phyloP scores from a whole-genome alignment of 2,888 invertebrate species.

The Brenthis daphne region DNA sequence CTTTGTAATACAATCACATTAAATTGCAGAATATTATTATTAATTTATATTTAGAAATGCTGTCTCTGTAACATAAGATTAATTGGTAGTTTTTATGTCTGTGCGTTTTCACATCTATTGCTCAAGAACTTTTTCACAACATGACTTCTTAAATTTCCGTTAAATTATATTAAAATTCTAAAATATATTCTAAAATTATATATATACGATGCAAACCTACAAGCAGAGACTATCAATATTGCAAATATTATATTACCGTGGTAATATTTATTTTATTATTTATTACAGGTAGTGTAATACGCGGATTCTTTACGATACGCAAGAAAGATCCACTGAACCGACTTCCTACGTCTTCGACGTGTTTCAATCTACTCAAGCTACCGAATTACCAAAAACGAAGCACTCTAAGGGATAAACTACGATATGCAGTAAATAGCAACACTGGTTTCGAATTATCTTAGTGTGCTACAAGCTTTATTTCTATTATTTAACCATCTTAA shows the following conservation, averaged over 20 bases:
- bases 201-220: too few species aligned
- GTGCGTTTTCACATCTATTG: too few species aligned
- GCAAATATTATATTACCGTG: too few species aligned
- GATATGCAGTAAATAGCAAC: slow-evolving; percentile 98
- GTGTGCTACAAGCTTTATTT: slow-evolving; percentile 11
- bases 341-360: slow-evolving; percentile 99
- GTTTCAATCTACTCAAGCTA: slow-evolving; percentile 98
- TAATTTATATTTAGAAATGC: too few species aligned
- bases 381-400: slow-evolving; percentile 99
- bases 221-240: too few species aligned
- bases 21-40: background rate
- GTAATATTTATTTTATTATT: too few species aligned
- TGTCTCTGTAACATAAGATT: too few species aligned
- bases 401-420: slow-evolving; percentile 95
- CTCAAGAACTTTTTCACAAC: too few species aligned
- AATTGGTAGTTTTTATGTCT: too few species aligned
- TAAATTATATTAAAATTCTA: too few species aligned
- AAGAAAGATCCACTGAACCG: slow-evolving; percentile 96
- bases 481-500: background rate
- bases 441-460: slow-evolving; percentile 99
- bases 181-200: too few species aligned
- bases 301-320: slow-evolving; percentile 98
- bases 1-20: background rate
- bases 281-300: slow-evolving; percentile 92
- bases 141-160: too few species aligned